A percentile compares a stretch with the other conserved stretches of the same genome.
phyloP scores from a whole-genome alignment of 2,797 vertebrate genomes.

The Notoglanidium macrostoma region DNA sequence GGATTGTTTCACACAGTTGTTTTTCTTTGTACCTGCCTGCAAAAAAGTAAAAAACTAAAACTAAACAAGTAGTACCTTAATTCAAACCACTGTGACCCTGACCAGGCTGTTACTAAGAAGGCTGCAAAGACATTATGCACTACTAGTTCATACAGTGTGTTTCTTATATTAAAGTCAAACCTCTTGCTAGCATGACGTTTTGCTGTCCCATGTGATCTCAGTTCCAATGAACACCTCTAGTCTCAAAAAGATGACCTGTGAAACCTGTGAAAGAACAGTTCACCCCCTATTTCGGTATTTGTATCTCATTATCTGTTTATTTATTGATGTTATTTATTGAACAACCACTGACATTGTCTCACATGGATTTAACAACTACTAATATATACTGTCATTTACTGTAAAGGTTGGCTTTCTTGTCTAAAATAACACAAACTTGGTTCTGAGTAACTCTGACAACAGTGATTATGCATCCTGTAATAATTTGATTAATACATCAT shows the following conservation, averaged over 20 bases:
- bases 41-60: no score
- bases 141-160: not conserved
- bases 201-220: not conserved
- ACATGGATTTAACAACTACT: not conserved
- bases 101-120: not conserved
- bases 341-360: conserved; percentile 5
- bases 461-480: conserved; percentile 3
- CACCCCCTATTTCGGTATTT: no score
- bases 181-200: not conserved
- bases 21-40: not conserved
- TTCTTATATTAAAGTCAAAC: not conserved
- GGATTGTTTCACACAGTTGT: not conserved
- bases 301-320: not conserved
- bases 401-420: not conserved
- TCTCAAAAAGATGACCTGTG: not conserved
- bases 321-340: not conserved
- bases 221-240: not conserved
- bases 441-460: not conserved
- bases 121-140: not conserved
- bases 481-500: not conserved
- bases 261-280: not conserved
- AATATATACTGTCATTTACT: not conserved
- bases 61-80: not conserved
- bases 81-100: not conserved
- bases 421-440: not conserved